These are phyloP conservation scores for Melanaphis sacchari DNA, from an alignment of 1,140 invertebrate species.

Conservation along the genomic window DNA sequence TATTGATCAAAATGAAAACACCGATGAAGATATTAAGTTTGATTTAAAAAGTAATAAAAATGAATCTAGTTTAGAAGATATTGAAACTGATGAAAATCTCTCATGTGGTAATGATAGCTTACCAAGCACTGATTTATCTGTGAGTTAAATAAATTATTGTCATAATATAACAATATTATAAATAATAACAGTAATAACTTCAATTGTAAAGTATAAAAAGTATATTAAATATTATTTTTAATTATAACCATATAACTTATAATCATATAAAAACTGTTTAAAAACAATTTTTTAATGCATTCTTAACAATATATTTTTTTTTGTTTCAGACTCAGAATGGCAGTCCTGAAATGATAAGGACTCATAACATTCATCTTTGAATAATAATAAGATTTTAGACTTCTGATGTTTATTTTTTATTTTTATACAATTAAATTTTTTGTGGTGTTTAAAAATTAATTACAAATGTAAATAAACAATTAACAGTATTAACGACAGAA, in stretches of 20 bases:
- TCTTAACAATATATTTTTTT: slow-evolving; percentile 2
- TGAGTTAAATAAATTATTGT: slow-evolving; percentile 12
- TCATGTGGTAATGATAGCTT: slow-evolving; percentile 45
- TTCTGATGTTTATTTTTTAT: slow-evolving; percentile 12
- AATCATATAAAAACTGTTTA: not conserved
- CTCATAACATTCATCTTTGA: not conserved
- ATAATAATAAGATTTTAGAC: not conserved
- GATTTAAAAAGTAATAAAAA: slow-evolving; percentile 28
- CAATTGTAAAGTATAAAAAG: not conserved
- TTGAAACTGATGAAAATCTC: slow-evolving; percentile 51
- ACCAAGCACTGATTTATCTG: slow-evolving; percentile 40
- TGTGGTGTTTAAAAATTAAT: not conserved
- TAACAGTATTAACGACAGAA: not conserved
- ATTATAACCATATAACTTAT: not conserved
- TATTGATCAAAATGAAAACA: slow-evolving; percentile 30
- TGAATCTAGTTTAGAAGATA: slow-evolving; percentile 48
- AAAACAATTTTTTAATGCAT: not conserved
- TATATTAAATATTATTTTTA: not conserved
- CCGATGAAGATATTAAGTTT: not conserved
- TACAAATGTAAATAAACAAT: slow-evolving; percentile 44
- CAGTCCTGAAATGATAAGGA: not conserved
- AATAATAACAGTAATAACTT: not conserved
- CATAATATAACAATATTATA: not conserved
- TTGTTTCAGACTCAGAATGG: slow-evolving; percentile 3
- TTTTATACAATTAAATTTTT: slow-evolving; percentile 20